phyloP scores from a whole-genome alignment of 2,888 invertebrate species.

The Timandra comae region DNA sequence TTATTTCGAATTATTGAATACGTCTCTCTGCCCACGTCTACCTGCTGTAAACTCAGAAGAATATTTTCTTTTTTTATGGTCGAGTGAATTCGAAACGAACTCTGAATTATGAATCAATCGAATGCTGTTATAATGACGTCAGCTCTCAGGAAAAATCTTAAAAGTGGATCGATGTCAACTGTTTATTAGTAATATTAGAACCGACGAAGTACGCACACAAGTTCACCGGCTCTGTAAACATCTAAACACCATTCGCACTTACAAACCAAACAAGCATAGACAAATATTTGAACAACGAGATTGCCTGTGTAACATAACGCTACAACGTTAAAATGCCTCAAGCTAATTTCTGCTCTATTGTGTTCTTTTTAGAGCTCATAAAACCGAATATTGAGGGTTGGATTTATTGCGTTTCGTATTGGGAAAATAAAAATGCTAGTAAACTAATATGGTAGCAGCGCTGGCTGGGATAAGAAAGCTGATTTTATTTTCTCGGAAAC shows the following conservation, averaged over 20 bases:
- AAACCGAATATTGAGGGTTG: slow-evolving; percentile 18
- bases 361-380: slow-evolving; percentile 35
- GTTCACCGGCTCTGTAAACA: slow-evolving; percentile 69
- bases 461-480: slow-evolving; percentile 48
- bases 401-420: slow-evolving; percentile 34
- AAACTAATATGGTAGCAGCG: slow-evolving; percentile 61
- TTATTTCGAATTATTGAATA: slow-evolving; percentile 75
- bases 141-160: slow-evolving; percentile 24
- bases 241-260: slow-evolving; percentile 75
- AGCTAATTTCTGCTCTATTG: slow-evolving; percentile 46
- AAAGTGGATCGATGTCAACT: slow-evolving; percentile 55
- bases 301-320: slow-evolving; percentile 53
- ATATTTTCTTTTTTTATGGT: slow-evolving; percentile 52
- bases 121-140: slow-evolving; percentile 18
- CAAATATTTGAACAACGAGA: slow-evolving; percentile 69
- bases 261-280: slow-evolving; percentile 69
- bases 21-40: slow-evolving; percentile 71
- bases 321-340: slow-evolving; percentile 31
- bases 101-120: slow-evolving; percentile 19
- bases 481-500: slow-evolving; percentile 63
- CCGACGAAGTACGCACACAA: slow-evolving; percentile 51
- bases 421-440: slow-evolving; percentile 45
- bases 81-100: slow-evolving; percentile 48
- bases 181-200: slow-evolving; percentile 62
- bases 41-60: slow-evolving; percentile 51